Conservation (phyloP, 2,888 invertebrate genomes). For the Calameuta filiformis region DNA sequence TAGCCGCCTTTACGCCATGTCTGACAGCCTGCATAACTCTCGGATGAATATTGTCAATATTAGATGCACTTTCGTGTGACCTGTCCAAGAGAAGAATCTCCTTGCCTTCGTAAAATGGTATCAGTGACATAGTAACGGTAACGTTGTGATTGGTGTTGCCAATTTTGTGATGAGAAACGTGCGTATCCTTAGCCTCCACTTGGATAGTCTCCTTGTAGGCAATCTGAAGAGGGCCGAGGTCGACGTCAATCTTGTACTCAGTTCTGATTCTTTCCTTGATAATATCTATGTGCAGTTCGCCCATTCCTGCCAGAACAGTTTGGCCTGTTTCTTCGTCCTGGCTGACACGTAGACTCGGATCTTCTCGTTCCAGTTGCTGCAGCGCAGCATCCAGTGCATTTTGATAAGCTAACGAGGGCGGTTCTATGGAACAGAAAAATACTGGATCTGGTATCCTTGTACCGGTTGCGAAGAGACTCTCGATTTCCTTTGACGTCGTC, state of each 20-base stretch:
- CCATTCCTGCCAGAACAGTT: constrained; percentile 93
- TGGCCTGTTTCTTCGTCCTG: constrained; percentile 86
- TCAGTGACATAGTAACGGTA: constrained; percentile 73
- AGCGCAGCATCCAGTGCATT: constrained; percentile 83
- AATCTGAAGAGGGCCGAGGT: constrained; percentile 91
- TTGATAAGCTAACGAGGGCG: constrained; percentile 83
- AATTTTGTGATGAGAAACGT: constrained; percentile 73
- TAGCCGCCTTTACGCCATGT: constrained; percentile 77
- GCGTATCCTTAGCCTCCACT: constrained; percentile 65
- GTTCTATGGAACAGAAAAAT: constrained; percentile 96
- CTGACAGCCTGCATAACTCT: constrained; percentile 77
- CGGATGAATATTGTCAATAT: constrained; percentile 75
- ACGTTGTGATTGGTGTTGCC: constrained; percentile 73
- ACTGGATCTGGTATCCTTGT: constrained; percentile 91
- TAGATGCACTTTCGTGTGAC: constrained; percentile 75
- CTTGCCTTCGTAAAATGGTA: constrained; percentile 63
- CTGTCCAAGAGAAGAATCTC: constrained; percentile 72
- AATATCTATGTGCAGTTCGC: constrained; percentile 95
- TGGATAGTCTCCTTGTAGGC: constrained; percentile 86
- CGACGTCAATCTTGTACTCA: constrained; percentile 92
- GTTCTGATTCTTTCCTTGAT: constrained; percentile 87
- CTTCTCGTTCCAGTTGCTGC: constrained; percentile 84
- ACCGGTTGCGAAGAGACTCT: constrained; percentile 68
- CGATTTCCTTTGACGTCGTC: constrained; percentile 49
- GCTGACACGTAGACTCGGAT: constrained; percentile 86